Evolutionary conservation across 2,797 vertebrate genomes (phyloP), one percentile per base, ranked within the genome.

Genomic region (Lepilemur septentrionalis): DNA sequence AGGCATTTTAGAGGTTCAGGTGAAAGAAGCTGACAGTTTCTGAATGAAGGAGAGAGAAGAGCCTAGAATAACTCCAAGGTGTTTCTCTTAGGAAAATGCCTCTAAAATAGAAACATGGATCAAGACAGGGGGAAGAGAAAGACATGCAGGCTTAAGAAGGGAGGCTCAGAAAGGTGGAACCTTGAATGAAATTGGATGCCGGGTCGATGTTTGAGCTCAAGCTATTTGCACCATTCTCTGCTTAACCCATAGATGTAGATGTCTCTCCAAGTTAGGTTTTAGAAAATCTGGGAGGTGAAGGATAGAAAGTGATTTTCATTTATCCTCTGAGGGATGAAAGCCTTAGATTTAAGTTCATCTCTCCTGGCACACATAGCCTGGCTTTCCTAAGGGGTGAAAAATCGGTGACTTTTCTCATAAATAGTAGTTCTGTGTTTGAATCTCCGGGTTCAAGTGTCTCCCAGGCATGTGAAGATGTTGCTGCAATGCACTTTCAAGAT

Each of bases 381-480:
- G 20, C 86, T 96, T 87, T 82, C 55, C 48, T 35, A 93, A 93
- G 69, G 9, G 25, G 55, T 82, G 28, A 95, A 63, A 75, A 70
- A 48, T 48, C 20, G 14, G 55, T 61, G 35, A 78, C 38, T 5
- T 78, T 30, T 73, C 41, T 73, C 50, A 75, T 38, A 35, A 94
- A 52, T 7, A 72, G 22, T 78, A 59, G 35, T 61, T 79, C 52
- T 87, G 8, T 17, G 8, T 78, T 61, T 85, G 41, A 88, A 18
- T n/a, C 7, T 70, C 50, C 76, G 28, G 4, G 30, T 86, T 30
- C n/a, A 67, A 73, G n/a, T 17, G 20, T 81, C 35, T 85, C 18
- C 46, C 35, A 75, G 57, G 8, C 11, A 79, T 18, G 17, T 38
- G 76, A 48, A 84, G 35, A 85, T 14, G 25, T 28, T 55, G 30